phyloP scores from a whole-genome alignment of 2,113 vertebrate species.

The Megaleporinus macrocephalus region DNA sequence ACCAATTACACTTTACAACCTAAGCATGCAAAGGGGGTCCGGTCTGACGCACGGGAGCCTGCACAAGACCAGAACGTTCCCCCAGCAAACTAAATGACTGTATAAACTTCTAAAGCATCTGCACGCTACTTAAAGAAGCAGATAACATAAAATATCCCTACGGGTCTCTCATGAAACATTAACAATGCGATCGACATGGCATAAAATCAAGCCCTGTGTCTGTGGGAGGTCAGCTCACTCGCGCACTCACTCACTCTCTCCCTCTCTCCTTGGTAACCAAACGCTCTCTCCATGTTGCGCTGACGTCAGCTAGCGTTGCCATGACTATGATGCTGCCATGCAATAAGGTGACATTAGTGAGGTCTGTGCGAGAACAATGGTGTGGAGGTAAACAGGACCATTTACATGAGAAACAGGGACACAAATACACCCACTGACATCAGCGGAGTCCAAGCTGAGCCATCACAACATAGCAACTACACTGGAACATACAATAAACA shows the following conservation, averaged over 20 bases:
- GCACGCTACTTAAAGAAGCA: neutral
- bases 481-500: neutral
- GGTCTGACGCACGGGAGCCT: constrained; percentile 2
- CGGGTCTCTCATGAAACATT: constrained; percentile 6
- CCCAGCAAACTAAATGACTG: neutral
- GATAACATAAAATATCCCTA: neutral
- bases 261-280: constrained; percentile 69
- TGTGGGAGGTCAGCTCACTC: constrained; percentile 30
- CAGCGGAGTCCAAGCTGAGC: neutral
- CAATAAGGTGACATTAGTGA: constrained; percentile 61
- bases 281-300: constrained; percentile 67
- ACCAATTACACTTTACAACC: constrained; percentile 18
- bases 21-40: neutral
- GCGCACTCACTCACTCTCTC: neutral
- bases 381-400: constrained; percentile 53
- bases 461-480: neutral
- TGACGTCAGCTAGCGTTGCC: constrained; percentile 73
- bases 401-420: constrained; percentile 35
- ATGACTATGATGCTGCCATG: constrained; percentile 69
- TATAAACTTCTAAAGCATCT: neutral
- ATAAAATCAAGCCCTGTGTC: constrained; percentile 5
- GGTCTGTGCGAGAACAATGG: constrained; percentile 60
- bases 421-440: constrained; percentile 37
- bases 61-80: neutral
- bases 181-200: neutral